Percentiles rank a stretch among this genome's conserved stretches.
These are phyloP conservation scores for Poeciliopsis presidionis DNA, from an alignment of 2,797 vertebrate species.

Conservation along the genomic window DNA sequence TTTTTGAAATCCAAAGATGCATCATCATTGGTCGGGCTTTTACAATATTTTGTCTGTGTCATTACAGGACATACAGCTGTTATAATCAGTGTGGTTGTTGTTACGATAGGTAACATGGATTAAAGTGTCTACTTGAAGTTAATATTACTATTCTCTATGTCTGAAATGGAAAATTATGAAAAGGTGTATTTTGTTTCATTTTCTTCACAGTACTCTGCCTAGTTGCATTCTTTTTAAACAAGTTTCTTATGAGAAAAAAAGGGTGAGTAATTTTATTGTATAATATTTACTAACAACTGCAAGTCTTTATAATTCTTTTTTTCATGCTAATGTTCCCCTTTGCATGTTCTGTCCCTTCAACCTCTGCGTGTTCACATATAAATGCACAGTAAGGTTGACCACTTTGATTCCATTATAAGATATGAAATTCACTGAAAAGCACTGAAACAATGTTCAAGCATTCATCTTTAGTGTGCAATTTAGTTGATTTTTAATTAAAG, in stretches of 20 bases:
- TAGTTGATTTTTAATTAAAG: not conserved
- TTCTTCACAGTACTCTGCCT: slow-evolving; percentile 31
- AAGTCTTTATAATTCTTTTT: slow-evolving; percentile 25
- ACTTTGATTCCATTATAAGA: not conserved
- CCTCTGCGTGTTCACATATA: slow-evolving; percentile 3
- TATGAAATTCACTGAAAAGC: not conserved
- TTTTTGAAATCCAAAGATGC: not conserved
- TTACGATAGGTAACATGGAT: slow-evolving; percentile 51
- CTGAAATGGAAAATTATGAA: not conserved
- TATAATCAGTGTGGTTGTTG: slow-evolving; percentile 16
- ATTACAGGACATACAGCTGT: slow-evolving; percentile 39
- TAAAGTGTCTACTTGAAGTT: not conserved
- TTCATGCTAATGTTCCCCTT: not conserved
- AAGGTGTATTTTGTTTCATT: accelerated
- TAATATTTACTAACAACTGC: slow-evolving; percentile 11
- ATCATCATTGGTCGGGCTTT: not conserved
- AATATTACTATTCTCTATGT: not conserved
- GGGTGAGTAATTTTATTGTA: slow-evolving; percentile 68
- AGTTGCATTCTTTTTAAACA: accelerated
- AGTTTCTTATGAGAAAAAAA: slow-evolving; percentile 51
- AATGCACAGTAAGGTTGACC: not conserved
- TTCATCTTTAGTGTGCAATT: not conserved
- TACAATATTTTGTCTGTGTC: slow-evolving; percentile 17
- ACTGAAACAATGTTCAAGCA: not conserved
- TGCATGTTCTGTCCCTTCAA: slow-evolving; percentile 5